Percentiles rank a stretch among this genome's conserved stretches.
Evolutionary conservation across 1,140 invertebrate genomes (phyloP).

Genomic region (Leguminivora glycinivorella): DNA sequence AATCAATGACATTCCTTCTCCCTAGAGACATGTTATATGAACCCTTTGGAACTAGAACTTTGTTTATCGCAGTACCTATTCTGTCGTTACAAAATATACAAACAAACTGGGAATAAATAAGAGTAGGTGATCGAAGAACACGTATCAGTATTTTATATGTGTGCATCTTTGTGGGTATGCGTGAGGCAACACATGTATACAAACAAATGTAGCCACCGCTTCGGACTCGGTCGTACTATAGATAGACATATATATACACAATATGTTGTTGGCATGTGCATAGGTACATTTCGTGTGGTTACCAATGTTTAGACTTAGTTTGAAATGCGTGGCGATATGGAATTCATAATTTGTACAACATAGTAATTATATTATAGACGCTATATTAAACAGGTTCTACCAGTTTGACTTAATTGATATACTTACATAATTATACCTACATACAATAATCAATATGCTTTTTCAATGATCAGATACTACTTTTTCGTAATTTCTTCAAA

Average conservation of each 20-base stretch:
- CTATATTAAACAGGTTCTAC: not conserved
- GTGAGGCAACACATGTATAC: slow-evolving; percentile 22
- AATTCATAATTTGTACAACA: not conserved
- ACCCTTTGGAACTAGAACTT: slow-evolving; percentile 10
- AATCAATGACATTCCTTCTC: slow-evolving; percentile 36
- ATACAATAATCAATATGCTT: not conserved
- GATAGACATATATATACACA: not conserved
- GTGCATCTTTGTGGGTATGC: slow-evolving; percentile 13
- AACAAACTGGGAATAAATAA: slow-evolving; percentile 23
- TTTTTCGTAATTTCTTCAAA: no score
- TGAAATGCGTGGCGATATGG: not conserved
- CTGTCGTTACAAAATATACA: slow-evolving; percentile 22
- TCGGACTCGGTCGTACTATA: not conserved
- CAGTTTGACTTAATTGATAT: not conserved
- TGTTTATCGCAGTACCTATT: slow-evolving; percentile 11
- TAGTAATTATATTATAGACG: not conserved
- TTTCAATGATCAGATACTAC: no score
- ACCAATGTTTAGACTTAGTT: slow-evolving; percentile 8
- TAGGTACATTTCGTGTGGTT: slow-evolving; percentile 8
- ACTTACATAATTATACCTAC: not conserved
- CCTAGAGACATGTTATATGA: slow-evolving; percentile 47
- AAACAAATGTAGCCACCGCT: slow-evolving; percentile 21
- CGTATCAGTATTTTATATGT: slow-evolving; percentile 8
- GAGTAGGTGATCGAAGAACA: slow-evolving; percentile 20
- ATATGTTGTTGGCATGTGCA: slow-evolving; percentile 9